Evolutionary conservation across 2,797 vertebrate species (phyloP).

Genomic region (Chrosomus eos): DNA sequence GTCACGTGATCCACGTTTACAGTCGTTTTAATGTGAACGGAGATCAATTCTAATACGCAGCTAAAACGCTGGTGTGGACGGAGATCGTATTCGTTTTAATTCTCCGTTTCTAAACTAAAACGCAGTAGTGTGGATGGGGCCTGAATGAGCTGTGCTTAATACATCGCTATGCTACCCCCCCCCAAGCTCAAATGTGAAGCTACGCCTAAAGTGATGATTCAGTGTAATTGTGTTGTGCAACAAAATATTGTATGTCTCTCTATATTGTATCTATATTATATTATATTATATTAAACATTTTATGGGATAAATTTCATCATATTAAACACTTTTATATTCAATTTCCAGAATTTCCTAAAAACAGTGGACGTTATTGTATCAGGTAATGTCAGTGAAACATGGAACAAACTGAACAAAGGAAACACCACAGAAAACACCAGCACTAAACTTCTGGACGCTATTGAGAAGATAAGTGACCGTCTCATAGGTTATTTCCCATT

Average conservation of each 20-base stretch:
- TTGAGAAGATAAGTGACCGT: slow-evolving; percentile 74
- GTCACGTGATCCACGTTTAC: no score
- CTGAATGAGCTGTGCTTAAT: no score
- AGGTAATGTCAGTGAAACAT: slow-evolving; percentile 60
- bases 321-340: background rate
- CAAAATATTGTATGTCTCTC: no score
- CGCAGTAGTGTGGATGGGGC: no score
- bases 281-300: background rate
- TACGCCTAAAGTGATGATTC: slow-evolving; percentile 56
- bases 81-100: no score
- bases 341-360: slow-evolving; percentile 79
- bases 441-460: slow-evolving; percentile 74
- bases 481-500: slow-evolving; percentile 61
- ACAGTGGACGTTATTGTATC: slow-evolving; percentile 74
- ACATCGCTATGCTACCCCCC: background rate
- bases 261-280: no score
- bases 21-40: no score
- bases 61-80: no score
- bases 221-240: background rate
- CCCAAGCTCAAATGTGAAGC: background rate
- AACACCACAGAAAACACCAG: slow-evolving; percentile 64
- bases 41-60: no score
- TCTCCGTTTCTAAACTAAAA: no score
- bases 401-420: slow-evolving; percentile 72
- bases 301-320: background rate